Evolutionary conservation across 2,888 invertebrate genomes (phyloP).

Genomic region (Miltochrista miniata): DNA sequence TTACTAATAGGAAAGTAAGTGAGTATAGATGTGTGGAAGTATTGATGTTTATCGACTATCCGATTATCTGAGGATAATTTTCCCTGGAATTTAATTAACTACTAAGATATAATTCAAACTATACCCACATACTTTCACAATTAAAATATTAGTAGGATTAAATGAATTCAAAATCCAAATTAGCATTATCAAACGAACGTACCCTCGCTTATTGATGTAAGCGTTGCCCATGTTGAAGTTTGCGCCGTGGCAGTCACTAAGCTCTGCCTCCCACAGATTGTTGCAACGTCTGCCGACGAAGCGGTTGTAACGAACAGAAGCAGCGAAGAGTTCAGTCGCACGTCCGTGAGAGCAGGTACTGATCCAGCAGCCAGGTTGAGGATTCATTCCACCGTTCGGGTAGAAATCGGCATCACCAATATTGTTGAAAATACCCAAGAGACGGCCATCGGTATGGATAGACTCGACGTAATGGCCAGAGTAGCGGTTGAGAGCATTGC

Average conservation of each 20-base stretch:
- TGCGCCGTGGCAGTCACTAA: conserved; percentile 38
- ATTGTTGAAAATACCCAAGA: conserved; percentile 51
- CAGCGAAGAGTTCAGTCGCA: conserved; percentile 50
- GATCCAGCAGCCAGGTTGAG: conserved; percentile 59
- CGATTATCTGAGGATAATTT: too few species aligned
- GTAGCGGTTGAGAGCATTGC: conserved; percentile 42
- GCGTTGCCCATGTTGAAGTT: conserved; percentile 1
- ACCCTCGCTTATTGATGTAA: conserved; percentile 37
- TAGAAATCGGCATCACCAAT: conserved; percentile 58
- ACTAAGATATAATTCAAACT: too few species aligned
- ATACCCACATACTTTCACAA: too few species aligned
- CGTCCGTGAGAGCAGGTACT: conserved; percentile 62
- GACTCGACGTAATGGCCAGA: conserved; percentile 57
- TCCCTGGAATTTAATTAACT: too few species aligned
- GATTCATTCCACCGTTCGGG: conserved; percentile 60
- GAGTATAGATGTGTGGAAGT: too few species aligned
- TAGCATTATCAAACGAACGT: conserved; percentile 10
- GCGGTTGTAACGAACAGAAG: conserved; percentile 53
- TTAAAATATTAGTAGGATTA: too few species aligned
- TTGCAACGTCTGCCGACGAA: conserved; percentile 50
- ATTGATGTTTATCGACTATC: too few species aligned
- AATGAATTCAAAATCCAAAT: too few species aligned
- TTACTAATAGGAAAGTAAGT: too few species aligned
- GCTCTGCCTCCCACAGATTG: conserved; percentile 41
- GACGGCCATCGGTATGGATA: conserved; percentile 62